These are phyloP conservation scores for Hemitrygon akajei DNA, from an alignment of 2,797 vertebrate genomes.

Conservation along the genomic window DNA sequence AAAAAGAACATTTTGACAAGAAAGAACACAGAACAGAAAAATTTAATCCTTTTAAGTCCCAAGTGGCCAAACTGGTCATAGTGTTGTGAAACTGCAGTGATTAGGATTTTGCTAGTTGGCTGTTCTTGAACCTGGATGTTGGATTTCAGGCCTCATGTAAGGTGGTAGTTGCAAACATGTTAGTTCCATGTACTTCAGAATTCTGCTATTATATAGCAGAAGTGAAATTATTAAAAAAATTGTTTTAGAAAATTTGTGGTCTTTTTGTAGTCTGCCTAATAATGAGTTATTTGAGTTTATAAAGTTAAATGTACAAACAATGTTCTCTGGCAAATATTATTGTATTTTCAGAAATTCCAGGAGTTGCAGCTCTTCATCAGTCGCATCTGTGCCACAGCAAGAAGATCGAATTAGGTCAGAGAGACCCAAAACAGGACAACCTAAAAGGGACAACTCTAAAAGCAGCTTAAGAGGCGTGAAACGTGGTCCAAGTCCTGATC, in stretches of 20 bases:
- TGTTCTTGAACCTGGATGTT: too few species aligned
- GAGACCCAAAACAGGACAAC: constrained; percentile 77
- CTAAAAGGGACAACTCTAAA: constrained; percentile 81
- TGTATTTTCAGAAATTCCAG: constrained; percentile 52
- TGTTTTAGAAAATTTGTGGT: not conserved
- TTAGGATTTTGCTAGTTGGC: too few species aligned
- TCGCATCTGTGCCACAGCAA: constrained; percentile 77
- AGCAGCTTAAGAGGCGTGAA: constrained; percentile 83
- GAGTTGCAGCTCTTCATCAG: constrained; percentile 79
- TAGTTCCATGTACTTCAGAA: not conserved
- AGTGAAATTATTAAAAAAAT: not conserved
- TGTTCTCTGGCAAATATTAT: not conserved
- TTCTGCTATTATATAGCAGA: not conserved
- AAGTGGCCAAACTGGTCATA: too few species aligned
- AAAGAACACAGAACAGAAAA: too few species aligned
- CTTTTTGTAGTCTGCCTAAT: not conserved
- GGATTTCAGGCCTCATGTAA: too few species aligned
- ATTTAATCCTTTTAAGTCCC: too few species aligned
- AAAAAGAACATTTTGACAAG: too few species aligned
- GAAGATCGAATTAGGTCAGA: constrained; percentile 87
- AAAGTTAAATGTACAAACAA: too few species aligned
- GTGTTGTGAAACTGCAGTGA: too few species aligned
- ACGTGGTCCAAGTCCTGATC: constrained; percentile 86
- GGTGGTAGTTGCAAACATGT: too few species aligned
- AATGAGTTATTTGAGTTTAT: too few species aligned